Percentiles rank a stretch among this genome's conserved stretches.
These are phyloP conservation scores for Acrobasis repandana DNA, from an alignment of 2,888 invertebrate species.

Conservation along the genomic window DNA sequence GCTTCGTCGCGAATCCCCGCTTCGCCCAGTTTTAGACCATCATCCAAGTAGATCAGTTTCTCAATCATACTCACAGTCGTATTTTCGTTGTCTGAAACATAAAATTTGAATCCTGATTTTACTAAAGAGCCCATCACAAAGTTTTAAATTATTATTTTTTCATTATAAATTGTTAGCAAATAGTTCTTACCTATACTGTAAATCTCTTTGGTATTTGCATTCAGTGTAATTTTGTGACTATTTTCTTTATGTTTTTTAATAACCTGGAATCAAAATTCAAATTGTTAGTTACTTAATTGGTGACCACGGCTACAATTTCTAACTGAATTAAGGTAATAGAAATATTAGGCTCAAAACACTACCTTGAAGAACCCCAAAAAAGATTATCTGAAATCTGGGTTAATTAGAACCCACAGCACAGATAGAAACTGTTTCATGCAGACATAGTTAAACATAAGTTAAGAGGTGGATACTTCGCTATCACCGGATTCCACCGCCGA, in stretches of 20 bases:
- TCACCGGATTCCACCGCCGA: no score
- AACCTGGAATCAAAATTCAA: not conserved
- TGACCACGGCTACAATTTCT: no score
- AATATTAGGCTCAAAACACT: not conserved
- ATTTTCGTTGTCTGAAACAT: slow-evolving; percentile 4
- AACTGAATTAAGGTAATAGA: no score
- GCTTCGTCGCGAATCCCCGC: slow-evolving; percentile 28
- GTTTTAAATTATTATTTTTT: no score
- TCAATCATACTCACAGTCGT: slow-evolving; percentile 6
- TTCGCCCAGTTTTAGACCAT: slow-evolving; percentile 14
- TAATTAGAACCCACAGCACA: no score
- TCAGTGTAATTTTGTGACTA: slow-evolving; percentile 6
- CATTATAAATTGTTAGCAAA: no score
- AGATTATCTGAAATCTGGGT: not conserved
- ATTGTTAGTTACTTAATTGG: no score
- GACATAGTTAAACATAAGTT: no score
- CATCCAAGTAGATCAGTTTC: slow-evolving; percentile 4
- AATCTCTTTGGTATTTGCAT: slow-evolving; percentile 5
- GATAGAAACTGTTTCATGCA: no score
- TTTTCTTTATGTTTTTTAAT: slow-evolving; percentile 7
- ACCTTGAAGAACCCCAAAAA: not conserved
- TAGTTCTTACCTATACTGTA: not conserved
- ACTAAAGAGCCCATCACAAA: no score
- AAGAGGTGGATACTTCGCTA: no score
- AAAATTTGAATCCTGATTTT: no score